These are phyloP conservation scores for Lamprologus lemairii DNA, from an alignment of 2,113 vertebrate species.

Conservation along the genomic window DNA sequence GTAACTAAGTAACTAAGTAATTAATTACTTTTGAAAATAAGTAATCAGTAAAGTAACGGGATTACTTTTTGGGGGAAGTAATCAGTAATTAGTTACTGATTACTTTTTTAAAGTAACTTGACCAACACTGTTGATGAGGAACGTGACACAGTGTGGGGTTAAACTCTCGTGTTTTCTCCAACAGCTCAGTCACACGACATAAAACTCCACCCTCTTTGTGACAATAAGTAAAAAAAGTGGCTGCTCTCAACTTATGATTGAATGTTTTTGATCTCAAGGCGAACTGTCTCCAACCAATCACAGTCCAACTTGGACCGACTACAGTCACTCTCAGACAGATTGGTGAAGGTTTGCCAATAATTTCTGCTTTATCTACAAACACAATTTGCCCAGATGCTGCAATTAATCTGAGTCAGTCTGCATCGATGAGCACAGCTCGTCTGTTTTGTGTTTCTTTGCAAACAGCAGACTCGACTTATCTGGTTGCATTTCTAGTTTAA, in stretches of 20 bases:
- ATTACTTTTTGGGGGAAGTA: no score
- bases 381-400: neutral
- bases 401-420: accelerated
- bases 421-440: neutral
- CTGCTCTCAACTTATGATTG: accelerated
- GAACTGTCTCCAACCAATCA: neutral
- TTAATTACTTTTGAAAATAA: no score
- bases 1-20: no score
- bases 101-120: accelerated
- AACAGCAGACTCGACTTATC: neutral
- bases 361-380: accelerated
- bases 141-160: accelerated
- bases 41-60: accelerated
- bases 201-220: neutral
- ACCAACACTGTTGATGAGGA: neutral
- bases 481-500: neutral
- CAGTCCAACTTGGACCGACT: accelerated
- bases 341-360: accelerated
- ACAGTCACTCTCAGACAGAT: accelerated
- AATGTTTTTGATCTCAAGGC: neutral
- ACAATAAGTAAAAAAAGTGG: accelerated
- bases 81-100: no score
- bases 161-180: accelerated
- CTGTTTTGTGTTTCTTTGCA: neutral
- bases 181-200: accelerated